phyloP scores from a whole-genome alignment of 1,140 invertebrate species.

The Pachyrhynchus sulphureomaculatus region DNA sequence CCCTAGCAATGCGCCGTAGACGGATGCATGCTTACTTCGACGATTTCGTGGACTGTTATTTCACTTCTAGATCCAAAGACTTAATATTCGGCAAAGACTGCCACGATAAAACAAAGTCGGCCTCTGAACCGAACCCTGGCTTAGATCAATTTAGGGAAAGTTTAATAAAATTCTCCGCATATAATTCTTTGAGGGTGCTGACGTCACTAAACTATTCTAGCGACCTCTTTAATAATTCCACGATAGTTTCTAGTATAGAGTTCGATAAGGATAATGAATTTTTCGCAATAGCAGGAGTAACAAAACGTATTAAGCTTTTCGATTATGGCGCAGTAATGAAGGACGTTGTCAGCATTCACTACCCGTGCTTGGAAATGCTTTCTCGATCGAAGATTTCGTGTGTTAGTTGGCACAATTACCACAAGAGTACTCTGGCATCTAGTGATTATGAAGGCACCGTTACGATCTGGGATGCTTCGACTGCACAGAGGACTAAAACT shows the following conservation, averaged over 20 bases:
- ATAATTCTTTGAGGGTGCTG: conserved; percentile 74
- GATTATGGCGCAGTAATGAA: conserved; percentile 86
- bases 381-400: conserved; percentile 94
- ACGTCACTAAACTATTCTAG: conserved; percentile 89
- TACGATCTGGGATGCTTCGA: conserved; percentile 89
- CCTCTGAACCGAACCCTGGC: conserved; percentile 53
- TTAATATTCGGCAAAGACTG: conserved; percentile 60
- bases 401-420: conserved; percentile 92
- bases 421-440: conserved; percentile 84
- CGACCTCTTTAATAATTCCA: conserved; percentile 82
- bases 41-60: conserved; percentile 87
- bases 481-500: conserved; percentile 70
- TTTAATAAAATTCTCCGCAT: conserved; percentile 86
- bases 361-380: conserved; percentile 90
- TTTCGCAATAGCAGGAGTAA: conserved; percentile 95
- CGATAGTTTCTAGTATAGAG: conserved; percentile 95
- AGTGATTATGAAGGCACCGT: conserved; percentile 95
- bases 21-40: conserved; percentile 86
- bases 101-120: conserved; percentile 42
- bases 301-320: conserved; percentile 92
- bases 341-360: conserved; percentile 85
- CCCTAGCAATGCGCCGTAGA: conserved; percentile 66
- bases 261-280: conserved; percentile 97
- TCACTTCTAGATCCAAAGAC: conserved; percentile 73
- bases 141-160: conserved; percentile 83